Percentiles rank a stretch among this genome's conserved stretches.
Evolutionary conservation across 1,140 invertebrate species (phyloP).

Genomic region (Drosophila serrata): DNA sequence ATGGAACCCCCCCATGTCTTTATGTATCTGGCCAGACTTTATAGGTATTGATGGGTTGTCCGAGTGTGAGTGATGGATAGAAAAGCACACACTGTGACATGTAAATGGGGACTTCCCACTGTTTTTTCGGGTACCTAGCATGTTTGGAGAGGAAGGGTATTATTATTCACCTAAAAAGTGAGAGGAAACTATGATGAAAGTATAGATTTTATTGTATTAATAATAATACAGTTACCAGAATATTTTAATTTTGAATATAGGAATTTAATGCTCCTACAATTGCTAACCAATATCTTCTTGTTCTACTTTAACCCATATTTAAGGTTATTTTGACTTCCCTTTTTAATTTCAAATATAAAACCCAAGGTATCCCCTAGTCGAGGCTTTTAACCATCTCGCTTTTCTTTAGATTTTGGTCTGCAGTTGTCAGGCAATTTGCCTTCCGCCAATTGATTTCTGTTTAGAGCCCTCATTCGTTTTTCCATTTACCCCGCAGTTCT

Average conservation of each 20-base stretch:
- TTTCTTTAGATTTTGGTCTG: constrained; percentile 37
- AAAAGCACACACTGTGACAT: constrained; percentile 10
- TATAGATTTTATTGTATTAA: background rate
- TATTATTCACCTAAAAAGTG: background rate
- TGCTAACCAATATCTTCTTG: background rate
- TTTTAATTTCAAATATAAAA: background rate
- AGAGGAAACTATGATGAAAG: background rate
- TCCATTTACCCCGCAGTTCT: background rate
- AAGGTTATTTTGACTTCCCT: background rate
- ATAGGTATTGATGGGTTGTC: constrained; percentile 7
- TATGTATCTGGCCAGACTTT: constrained; percentile 17
- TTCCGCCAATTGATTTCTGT: constrained; percentile 44
- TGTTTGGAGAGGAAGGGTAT: background rate
- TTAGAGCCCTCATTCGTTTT: constrained; percentile 10
- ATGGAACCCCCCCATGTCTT: constrained; percentile 51
- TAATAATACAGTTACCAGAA: background rate
- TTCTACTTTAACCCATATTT: background rate
- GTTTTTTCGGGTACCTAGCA: background rate
- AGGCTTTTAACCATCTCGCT: rapidly evolving
- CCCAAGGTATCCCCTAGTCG: background rate
- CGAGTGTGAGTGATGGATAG: constrained; percentile 10
- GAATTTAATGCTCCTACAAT: too few relatives aligned
- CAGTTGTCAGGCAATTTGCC: constrained; percentile 58
- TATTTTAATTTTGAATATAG: too few relatives aligned
- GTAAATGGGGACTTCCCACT: constrained; percentile 44